These are phyloP conservation scores for Nibea albiflora DNA, from an alignment of 2,113 vertebrate species.

Conservation along the genomic window DNA sequence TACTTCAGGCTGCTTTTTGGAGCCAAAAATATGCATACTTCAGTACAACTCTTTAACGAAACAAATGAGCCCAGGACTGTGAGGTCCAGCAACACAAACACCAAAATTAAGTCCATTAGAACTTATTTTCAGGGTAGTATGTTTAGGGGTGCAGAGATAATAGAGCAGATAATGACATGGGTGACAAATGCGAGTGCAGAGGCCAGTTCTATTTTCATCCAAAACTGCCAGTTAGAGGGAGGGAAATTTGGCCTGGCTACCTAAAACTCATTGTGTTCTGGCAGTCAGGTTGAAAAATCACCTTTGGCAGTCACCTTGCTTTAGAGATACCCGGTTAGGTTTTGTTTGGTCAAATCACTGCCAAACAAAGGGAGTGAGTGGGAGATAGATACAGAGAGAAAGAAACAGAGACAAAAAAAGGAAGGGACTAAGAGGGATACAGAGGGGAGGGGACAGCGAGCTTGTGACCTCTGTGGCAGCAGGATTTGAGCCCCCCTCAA, in stretches of 20 bases:
- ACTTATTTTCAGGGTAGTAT: slow-evolving; percentile 45
- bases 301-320: slow-evolving; percentile 73
- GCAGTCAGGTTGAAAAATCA: slow-evolving; percentile 66
- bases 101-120: slow-evolving; percentile 37
- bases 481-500: slow-evolving; percentile 39
- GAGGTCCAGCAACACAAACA: slow-evolving; percentile 43
- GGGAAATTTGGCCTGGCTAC: slow-evolving; percentile 47
- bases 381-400: slow-evolving; percentile 11
- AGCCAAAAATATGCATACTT: slow-evolving; percentile 14
- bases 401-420: background rate
- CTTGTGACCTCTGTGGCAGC: slow-evolving; percentile 46
- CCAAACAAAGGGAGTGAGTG: slow-evolving; percentile 55
- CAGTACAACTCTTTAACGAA: slow-evolving; percentile 27
- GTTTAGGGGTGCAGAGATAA: slow-evolving; percentile 39
- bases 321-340: slow-evolving; percentile 47
- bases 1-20: slow-evolving; percentile 19
- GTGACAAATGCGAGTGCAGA: slow-evolving; percentile 61
- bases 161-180: slow-evolving; percentile 48
- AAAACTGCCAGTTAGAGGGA: slow-evolving; percentile 56
- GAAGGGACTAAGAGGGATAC: slow-evolving; percentile 8
- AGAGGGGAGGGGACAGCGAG: slow-evolving; percentile 25
- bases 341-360: slow-evolving; percentile 66
- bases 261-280: slow-evolving; percentile 65
- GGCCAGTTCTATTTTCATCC: slow-evolving; percentile 61
- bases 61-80: slow-evolving; percentile 29